These are phyloP conservation scores for Sorex fumeus DNA, from an alignment of 2,113 vertebrate species.

Conservation along the genomic window DNA sequence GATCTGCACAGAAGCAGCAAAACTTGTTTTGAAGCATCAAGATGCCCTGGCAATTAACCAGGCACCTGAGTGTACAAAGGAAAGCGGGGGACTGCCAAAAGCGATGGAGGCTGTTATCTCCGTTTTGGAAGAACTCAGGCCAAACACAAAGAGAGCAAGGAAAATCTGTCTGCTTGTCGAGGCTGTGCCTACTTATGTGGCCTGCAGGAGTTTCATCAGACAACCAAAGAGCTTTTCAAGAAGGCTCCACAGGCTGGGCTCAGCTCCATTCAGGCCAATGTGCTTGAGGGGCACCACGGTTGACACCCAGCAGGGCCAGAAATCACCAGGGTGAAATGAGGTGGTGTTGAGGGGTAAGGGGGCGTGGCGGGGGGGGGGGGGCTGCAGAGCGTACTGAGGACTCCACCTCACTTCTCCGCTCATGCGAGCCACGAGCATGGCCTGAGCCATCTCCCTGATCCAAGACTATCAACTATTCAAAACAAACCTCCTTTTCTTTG, in stretches of 20 bases:
- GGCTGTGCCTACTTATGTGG: background rate
- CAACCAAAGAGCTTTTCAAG: background rate
- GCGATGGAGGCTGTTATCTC: background rate
- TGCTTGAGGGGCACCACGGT: no score
- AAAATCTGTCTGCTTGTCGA: slow-evolving; percentile 37
- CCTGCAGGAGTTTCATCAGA: background rate
- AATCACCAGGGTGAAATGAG: no score
- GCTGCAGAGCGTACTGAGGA: no score
- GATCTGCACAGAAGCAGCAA: slow-evolving; percentile 48
- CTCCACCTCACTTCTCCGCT: no score
- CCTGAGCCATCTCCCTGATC: background rate
- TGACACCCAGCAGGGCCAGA: no score
- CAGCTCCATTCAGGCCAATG: no score
- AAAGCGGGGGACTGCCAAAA: background rate
- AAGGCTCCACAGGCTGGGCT: no score
- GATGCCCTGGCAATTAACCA: background rate
- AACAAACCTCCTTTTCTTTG: background rate
- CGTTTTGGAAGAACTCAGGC: background rate
- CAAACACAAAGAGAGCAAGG: slow-evolving; percentile 59
- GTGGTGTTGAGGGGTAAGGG: no score
- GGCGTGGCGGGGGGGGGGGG: no score
- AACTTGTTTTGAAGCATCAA: slow-evolving; percentile 1
- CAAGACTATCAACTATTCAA: background rate
- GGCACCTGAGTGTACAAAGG: background rate
- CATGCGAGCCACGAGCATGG: no score